Base-by-base conservation (phyloP, 2,113 vertebrate genomes). In the Cebus imitator region DNA sequence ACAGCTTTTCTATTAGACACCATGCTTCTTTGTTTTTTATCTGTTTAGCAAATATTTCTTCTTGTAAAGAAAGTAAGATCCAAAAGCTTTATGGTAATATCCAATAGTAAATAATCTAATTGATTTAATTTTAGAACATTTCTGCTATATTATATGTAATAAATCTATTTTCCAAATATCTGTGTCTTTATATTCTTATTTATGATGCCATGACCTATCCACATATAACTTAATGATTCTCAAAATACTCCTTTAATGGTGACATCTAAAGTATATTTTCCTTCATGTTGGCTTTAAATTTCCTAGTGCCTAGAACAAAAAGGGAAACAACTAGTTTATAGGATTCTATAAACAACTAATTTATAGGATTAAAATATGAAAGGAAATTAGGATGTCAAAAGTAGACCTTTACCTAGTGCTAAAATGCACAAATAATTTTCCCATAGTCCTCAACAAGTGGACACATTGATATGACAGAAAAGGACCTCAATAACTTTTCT, bases 271-370 rank as follows among this genome's bases (percentile, higher is more conserved):
- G 61, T 68, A 83, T 75, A n/a, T 90, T 94, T 96, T 87, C 35
- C 23, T 94, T 70, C 78, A 76, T 89, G 4, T 94, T 94, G 35
- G 14, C 45, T 95, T 94, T 78, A 85, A 89, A 91, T 94, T 88
- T 95, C 32, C 35, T 66, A 78, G 21, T 50, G 23, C 8, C 48
- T 92, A 86, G 17, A 40, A 45, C 45, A 27, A 72, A 45, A 96
- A 94, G 8, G 11, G 27, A 52, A 86, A 14, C 61, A 30, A 91
- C 20, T 21, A 64, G 4, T 86, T 86, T 95, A 68, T 68, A 92
- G 50, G 35, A 83, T 64, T 23, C 5, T 64, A 30, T 64, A 64
- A 64, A 78, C 37, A 91, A 88, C 20, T 21, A 76, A 4, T 86
- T 86, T 95, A 68, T 68, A 90, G 64, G 35, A 79, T 64, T 23